A percentile compares a stretch with the other conserved stretches of the same genome.
Conservation (phyloP, 2,888 invertebrate genomes). For the Tethea ocularis region DNA sequence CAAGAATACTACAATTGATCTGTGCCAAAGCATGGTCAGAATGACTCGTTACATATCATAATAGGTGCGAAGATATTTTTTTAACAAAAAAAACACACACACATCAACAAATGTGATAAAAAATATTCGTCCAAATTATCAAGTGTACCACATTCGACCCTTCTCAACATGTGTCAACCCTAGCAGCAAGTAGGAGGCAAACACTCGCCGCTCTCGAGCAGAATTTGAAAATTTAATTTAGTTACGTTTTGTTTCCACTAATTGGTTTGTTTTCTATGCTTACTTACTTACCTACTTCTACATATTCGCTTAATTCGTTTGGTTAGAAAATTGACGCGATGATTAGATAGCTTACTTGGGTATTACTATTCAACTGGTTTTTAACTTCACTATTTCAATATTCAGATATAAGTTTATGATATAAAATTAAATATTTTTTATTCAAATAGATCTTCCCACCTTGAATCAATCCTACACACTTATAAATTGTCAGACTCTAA, state of each 20-base stretch:
- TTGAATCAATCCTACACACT: no score
- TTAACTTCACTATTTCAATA: no score
- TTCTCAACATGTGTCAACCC: constrained; percentile 42
- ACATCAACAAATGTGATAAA: not conserved
- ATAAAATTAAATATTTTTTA: no score
- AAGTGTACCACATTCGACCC: not conserved
- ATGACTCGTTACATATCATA: no score
- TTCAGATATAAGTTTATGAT: no score
- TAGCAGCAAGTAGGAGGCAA: constrained; percentile 39
- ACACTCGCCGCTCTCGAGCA: constrained; percentile 44
- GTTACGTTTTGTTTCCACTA: constrained; percentile 75
- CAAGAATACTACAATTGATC: no score
- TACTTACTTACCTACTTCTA: constrained; percentile 68
- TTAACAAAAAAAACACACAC: no score
- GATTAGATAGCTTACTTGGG: not conserved
- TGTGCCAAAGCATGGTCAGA: no score
- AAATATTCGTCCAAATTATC: not conserved
- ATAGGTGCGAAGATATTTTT: no score
- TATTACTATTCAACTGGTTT: no score
- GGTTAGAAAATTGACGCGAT: not conserved
- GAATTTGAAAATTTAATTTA: constrained; percentile 82
- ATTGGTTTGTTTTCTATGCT: constrained; percentile 80
- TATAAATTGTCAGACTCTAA: no score
- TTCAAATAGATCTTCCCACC: no score
- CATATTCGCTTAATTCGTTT: not conserved